Base-by-base conservation (phyloP, 2,888 invertebrate species). In the Tetrapedia diversipes region DNA sequence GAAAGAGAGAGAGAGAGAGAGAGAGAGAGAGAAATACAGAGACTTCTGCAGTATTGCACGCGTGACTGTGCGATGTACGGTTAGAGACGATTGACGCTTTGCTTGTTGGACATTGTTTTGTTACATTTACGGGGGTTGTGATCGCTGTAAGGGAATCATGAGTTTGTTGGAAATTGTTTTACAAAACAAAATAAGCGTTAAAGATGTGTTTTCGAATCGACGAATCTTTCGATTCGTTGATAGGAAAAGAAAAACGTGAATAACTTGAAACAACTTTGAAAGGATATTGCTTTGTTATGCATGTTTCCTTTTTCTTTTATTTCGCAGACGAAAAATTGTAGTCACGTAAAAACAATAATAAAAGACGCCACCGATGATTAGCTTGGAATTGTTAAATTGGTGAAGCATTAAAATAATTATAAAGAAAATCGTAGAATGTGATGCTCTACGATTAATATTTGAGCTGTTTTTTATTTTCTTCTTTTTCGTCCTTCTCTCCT, bases 71-170 rank as follows among this genome's bases (percentile, higher is more conserved):
- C 16, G 14, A 49, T 41, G n/a, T 11, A 22, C 29, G 43, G 1
- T 34, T 37, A 14, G 22, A 22, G 39, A n/a, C 22, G 49, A 37
- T 67, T 24, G n/a, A 29, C 37, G 47, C 53, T 77, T 75, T 68
- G 57, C 63, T 67, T 67, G 76, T 73, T 65, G 45, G 57, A 32
- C 27, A 54, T 73, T 68, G 59, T 68, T 77, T 75, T 41, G 54
- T 77, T 77, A 77, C 37, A 32, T 66, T 56, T 45, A 47, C 29
- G 41, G 34, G 43, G 51, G 34, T 77, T 74, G 57, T 74, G 53
- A 77, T 67, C 56, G 27, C 14, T 39, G 22, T 22, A 29, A 22
- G 22, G 34, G 19, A 37, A 45, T 37, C 3, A 57, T 16, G 11
- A 2, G 22, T 65, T 43, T 22, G 37, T 66, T 66, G 11, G 7